phyloP scores from a whole-genome alignment of 1,140 invertebrate genomes.

The Eueides isabella region DNA sequence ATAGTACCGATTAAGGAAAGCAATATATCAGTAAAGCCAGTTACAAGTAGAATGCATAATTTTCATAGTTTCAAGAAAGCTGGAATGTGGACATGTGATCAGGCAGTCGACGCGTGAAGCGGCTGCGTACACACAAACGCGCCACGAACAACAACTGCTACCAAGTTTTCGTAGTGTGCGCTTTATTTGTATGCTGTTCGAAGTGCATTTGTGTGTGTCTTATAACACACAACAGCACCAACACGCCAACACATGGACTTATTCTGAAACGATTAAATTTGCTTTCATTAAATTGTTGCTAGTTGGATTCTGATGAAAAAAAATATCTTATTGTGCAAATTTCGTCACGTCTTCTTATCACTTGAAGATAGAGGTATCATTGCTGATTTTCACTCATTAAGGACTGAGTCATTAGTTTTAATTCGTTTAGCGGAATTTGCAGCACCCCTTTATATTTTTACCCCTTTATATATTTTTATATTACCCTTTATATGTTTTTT shows the following conservation, averaged over 20 bases:
- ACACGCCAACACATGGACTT: constrained; percentile 32
- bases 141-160: background rate
- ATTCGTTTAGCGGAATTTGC: too few relatives aligned
- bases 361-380: constrained; percentile 20
- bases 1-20: background rate
- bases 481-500: too few relatives aligned
- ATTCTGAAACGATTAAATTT: constrained; percentile 38
- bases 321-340: constrained; percentile 39
- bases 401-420: background rate
- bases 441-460: too few relatives aligned
- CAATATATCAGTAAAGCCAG: background rate
- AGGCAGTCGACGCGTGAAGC: constrained; percentile 61
- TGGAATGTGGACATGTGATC: constrained; percentile 72
- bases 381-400: constrained; percentile 18
- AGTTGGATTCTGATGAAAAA: constrained; percentile 41
- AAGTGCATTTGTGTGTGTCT: constrained; percentile 43
- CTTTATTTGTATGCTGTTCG: constrained; percentile 42
- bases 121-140: constrained; percentile 46
- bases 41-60: constrained; percentile 10
- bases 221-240: constrained; percentile 29
- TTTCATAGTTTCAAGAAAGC: constrained; percentile 45
- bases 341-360: constrained; percentile 39
- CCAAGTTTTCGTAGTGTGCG: constrained; percentile 43
- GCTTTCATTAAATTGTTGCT: constrained; percentile 31
- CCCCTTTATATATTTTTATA: too few relatives aligned